These are phyloP conservation scores for Lamprotornis superbus DNA, from an alignment of 2,113 vertebrate species.

Conservation along the genomic window DNA sequence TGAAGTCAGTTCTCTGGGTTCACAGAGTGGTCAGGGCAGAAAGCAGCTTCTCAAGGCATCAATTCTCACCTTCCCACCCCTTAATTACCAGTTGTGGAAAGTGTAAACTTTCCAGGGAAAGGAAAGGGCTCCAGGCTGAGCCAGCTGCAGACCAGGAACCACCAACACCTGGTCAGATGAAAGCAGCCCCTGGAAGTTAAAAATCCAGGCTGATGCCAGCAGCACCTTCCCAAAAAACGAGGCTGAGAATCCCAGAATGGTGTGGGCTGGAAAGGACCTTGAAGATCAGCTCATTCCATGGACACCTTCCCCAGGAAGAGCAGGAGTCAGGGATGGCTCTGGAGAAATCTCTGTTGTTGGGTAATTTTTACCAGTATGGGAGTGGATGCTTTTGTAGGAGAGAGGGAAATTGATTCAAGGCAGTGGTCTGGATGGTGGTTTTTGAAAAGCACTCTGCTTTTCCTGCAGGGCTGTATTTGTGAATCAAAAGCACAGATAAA, in stretches of 20 bases:
- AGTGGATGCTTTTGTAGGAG: not conserved
- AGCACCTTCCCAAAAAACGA: not conserved
- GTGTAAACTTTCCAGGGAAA: not conserved
- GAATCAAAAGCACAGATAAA: not conserved
- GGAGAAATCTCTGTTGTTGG: not conserved
- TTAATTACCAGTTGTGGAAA: not conserved
- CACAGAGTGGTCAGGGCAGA: not conserved
- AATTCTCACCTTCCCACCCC: not conserved
- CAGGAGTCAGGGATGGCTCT: accelerated
- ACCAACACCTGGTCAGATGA: not conserved
- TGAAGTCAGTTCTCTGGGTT: not conserved
- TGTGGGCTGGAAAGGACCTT: not conserved
- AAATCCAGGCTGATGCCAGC: not conserved
- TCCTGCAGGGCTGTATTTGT: not conserved
- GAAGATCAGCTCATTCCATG: accelerated
- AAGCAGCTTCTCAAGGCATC: not conserved
- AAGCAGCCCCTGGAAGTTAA: not conserved
- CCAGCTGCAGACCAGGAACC: not conserved
- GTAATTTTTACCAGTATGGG: not conserved
- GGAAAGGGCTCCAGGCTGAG: not conserved
- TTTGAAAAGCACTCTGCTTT: not conserved
- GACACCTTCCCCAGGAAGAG: not conserved
- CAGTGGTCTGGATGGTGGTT: not conserved
- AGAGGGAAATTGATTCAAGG: not conserved
- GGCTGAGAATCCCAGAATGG: not conserved